Evolutionary conservation across 1,140 invertebrate species (phyloP).

Genomic region (Mesaphorura yosii): DNA sequence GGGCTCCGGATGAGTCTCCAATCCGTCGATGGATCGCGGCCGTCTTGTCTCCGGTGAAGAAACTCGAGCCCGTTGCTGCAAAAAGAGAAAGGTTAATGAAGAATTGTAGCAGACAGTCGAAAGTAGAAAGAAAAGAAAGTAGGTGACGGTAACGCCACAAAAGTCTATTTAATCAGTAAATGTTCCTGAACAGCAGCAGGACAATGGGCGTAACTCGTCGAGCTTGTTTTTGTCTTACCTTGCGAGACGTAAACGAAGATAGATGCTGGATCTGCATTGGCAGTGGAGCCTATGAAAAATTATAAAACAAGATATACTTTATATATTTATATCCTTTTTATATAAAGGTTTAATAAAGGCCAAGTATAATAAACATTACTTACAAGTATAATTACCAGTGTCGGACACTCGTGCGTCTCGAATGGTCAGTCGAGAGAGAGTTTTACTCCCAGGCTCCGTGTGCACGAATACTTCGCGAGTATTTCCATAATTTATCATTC

Average conservation of each 20-base stretch:
- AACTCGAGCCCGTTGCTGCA: constrained; percentile 18
- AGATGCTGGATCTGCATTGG: constrained; percentile 74
- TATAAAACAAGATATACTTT: neutral
- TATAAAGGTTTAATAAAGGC: too few relatives aligned
- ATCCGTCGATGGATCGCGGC: constrained; percentile 22
- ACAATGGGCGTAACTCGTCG: too few relatives aligned
- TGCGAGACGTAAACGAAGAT: constrained; percentile 82
- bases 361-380: too few relatives aligned
- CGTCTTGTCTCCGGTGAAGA: constrained; percentile 27
- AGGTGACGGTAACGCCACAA: too few relatives aligned
- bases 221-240: constrained; percentile 53
- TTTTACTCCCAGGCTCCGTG: constrained; percentile 67
- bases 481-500: constrained; percentile 84
- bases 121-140: too few relatives aligned
- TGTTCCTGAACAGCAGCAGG: too few relatives aligned
- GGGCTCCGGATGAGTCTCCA: constrained; percentile 7
- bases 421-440: constrained; percentile 65
- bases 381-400: constrained; percentile 83
- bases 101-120: too few relatives aligned
- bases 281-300: constrained; percentile 21
- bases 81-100: constrained; percentile 3
- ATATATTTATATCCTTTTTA: neutral
- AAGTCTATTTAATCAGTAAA: too few relatives aligned
- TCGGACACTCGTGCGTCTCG: constrained; percentile 68
- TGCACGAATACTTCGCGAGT: constrained; percentile 69